Base-by-base conservation (phyloP, 2,797 vertebrate species). In the Scolopax bukidnonensis region DNA sequence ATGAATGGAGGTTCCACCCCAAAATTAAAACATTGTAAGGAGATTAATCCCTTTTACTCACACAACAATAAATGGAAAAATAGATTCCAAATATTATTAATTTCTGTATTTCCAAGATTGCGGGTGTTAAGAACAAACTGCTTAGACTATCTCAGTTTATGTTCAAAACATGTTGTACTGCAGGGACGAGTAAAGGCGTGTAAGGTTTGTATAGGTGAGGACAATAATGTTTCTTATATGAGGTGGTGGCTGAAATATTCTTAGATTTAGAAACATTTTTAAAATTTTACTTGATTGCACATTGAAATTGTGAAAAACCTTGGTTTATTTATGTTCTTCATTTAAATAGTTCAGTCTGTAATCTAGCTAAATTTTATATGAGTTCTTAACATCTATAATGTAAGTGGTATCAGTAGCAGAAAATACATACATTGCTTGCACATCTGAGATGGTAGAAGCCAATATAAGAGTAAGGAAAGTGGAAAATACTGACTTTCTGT, bases 21-120 rank as follows among this genome's bases (percentile, higher is more conserved):
- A 79, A 90, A 92, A 95, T 87, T 84, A 69, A 86, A 93, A 86
- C 57, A 50, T 73, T 86, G 21, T 71, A 60, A 93, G 45, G 30
- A 63, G 40, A 76, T 84, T 28, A 84, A 84, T 89, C 30, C 28
- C 43, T 79, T 91, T 59, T 89, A 78, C 10, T 79, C 87, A 21
- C 7, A 50, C 30, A 80, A 54, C 54, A 73, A 43, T 51, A 76
- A 82, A 79, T 43, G 41, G 27, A 43, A 90, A 95, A 90, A 61
- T 59, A 63, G 82, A 84, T 69, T 75, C 41, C 18, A 86, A 78
- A 53, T 86, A 57, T 43, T 75, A 64, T 7, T 92, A 23, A 59
- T 61, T 91, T 81, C n/a, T 61, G 6, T 65, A 16, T 86, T 88
- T 82, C 24, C 27, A 73, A 67, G 47, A 69, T 91, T 73, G 16